Percentiles rank a stretch among this genome's conserved stretches.
These are phyloP conservation scores for Drosophila tropicalis DNA, from an alignment of 1,140 invertebrate genomes.

Conservation along the genomic window DNA sequence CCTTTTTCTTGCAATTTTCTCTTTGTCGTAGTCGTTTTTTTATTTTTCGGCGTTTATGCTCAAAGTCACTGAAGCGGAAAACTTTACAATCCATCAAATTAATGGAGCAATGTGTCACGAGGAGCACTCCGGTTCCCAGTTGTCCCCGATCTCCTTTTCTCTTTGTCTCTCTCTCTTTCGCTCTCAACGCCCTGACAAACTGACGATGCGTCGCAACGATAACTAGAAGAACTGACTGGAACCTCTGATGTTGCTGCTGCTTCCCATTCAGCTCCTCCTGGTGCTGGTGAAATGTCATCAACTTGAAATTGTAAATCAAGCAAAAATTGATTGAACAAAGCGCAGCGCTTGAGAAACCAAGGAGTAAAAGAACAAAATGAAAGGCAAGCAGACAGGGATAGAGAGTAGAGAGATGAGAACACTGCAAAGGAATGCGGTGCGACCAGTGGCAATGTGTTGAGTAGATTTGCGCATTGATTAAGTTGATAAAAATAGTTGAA, in stretches of 20 bases:
- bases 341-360: slow-evolving; percentile 40
- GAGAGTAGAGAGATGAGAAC: neutral
- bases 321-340: slow-evolving; percentile 76
- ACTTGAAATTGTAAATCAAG: slow-evolving; percentile 75
- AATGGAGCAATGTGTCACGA: slow-evolving; percentile 81
- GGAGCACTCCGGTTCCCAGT: slow-evolving; percentile 41
- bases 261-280: slow-evolving; percentile 20
- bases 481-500: slow-evolving; percentile 29
- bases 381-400: slow-evolving; percentile 30
- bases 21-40: slow-evolving; percentile 16
- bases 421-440: slow-evolving; percentile 10
- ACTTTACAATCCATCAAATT: slow-evolving; percentile 82
- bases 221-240: slow-evolving; percentile 17
- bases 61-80: slow-evolving; percentile 70
- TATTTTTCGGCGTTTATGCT: slow-evolving; percentile 35
- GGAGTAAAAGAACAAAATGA: slow-evolving; percentile 40
- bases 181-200: slow-evolving; percentile 33
- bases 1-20: slow-evolving; percentile 66
- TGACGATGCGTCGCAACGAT: slow-evolving; percentile 11
- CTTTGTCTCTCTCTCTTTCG: neutral
- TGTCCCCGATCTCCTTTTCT: slow-evolving; percentile 21
- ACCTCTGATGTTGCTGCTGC: slow-evolving; percentile 41
- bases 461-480: slow-evolving; percentile 55
- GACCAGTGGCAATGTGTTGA: slow-evolving; percentile 49
- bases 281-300: slow-evolving; percentile 67